Conservation (phyloP, 2,888 invertebrate genomes). For the Ramazzottius varieornatus region DNA sequence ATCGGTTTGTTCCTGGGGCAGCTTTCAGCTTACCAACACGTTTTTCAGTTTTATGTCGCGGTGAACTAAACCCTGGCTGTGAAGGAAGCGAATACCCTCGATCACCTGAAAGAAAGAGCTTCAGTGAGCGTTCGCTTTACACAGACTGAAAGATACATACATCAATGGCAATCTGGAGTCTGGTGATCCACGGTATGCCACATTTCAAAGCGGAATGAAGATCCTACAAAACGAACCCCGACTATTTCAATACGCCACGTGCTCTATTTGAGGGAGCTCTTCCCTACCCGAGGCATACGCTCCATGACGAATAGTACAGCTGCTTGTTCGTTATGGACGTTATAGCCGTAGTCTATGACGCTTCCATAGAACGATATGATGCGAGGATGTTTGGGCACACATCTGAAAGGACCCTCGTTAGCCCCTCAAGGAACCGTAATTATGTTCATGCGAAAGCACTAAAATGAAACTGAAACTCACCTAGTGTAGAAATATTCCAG, state of each 20-base stretch:
- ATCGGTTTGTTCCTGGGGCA: no score
- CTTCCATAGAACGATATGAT: constrained; percentile 49
- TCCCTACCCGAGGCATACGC: constrained; percentile 36
- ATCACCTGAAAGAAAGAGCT: constrained; percentile 17
- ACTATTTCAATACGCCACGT: no score
- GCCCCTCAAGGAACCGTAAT: neutral
- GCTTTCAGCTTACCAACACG: constrained; percentile 43
- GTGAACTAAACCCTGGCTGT: constrained; percentile 61
- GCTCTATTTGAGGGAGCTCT: no score
- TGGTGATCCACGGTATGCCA: constrained; percentile 34
- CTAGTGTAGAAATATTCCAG: constrained; percentile 72
- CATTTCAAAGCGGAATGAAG: constrained; percentile 45
- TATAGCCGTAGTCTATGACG: constrained; percentile 46
- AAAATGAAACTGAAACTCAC: constrained; percentile 21
- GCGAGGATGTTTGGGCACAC: constrained; percentile 51
- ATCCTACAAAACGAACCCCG: no score
- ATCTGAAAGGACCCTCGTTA: constrained; percentile 32
- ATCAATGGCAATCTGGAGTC: constrained; percentile 42
- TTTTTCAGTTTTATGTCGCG: constrained; percentile 70
- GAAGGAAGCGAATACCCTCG: constrained; percentile 59
- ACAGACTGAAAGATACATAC: constrained; percentile 27
- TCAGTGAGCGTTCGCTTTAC: neutral
- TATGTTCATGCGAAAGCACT: neutral
- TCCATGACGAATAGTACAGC: constrained; percentile 55
- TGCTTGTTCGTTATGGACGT: constrained; percentile 30